These are phyloP conservation scores for Hyperopisus bebe DNA, from an alignment of 2,113 vertebrate genomes.

Conservation along the genomic window DNA sequence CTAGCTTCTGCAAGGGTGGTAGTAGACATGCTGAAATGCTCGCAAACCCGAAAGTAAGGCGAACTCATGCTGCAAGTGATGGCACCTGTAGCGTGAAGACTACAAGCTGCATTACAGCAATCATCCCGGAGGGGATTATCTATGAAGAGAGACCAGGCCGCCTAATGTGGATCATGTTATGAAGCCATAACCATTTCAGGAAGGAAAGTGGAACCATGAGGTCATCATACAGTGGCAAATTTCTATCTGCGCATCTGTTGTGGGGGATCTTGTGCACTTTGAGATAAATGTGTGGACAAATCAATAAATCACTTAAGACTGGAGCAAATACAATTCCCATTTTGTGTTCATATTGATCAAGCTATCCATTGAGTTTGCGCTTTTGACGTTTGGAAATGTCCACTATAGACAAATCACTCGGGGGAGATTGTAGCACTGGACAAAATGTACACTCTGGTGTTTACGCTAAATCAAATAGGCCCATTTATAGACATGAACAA, in stretches of 20 bases:
- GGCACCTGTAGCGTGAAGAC: neutral
- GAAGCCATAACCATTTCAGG: neutral
- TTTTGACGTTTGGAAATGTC: conserved; percentile 10
- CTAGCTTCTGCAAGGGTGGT: neutral
- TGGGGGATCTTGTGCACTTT: conserved; percentile 26
- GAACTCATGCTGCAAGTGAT: neutral
- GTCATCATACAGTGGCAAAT: conserved; percentile 24
- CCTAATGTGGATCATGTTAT: neutral
- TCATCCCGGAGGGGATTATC: neutral
- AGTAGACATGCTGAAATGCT: neutral
- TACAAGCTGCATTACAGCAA: neutral
- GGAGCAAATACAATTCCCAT: conserved; percentile 28
- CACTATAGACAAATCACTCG: conserved; percentile 17
- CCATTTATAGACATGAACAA: conserved; percentile 48
- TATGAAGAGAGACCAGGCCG: neutral
- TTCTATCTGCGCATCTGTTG: conserved; percentile 16
- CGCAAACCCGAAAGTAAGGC: neutral
- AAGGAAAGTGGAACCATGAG: neutral
- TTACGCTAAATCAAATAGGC: conserved; percentile 43
- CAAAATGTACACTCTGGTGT: conserved; percentile 35
- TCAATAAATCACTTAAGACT: conserved; percentile 32
- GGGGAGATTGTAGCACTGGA: conserved; percentile 18
- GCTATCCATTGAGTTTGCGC: conserved; percentile 16
- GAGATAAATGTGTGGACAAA: conserved; percentile 28
- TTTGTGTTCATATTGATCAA: conserved; percentile 23